These are phyloP conservation scores for Bos javanicus DNA, from an alignment of 2,113 vertebrate genomes.

Conservation along the genomic window DNA sequence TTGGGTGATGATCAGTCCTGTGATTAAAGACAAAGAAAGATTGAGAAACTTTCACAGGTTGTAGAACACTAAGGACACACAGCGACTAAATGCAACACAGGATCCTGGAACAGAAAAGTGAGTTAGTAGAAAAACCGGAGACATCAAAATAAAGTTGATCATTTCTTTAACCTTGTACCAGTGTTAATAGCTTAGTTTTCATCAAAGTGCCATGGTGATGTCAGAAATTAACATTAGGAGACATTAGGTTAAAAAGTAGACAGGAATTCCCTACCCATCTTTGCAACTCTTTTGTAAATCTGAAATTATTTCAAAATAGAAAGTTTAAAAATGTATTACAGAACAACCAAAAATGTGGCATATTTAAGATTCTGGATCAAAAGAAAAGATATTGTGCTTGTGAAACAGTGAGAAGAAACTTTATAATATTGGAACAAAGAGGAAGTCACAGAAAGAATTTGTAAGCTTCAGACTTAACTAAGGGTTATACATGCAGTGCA, in stretches of 20 bases:
- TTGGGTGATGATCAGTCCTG: not conserved
- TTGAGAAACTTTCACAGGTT: not conserved
- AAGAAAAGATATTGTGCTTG: too few species aligned
- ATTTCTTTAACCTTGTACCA: not conserved
- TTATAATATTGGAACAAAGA: not conserved
- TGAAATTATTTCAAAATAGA: not conserved
- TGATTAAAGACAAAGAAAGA: not conserved
- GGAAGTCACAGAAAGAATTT: not conserved
- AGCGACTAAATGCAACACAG: not conserved
- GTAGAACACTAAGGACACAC: not conserved
- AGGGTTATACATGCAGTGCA: not conserved
- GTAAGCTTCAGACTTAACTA: not conserved
- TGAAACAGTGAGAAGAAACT: not conserved
- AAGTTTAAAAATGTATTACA: not conserved
- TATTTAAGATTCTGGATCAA: not conserved
- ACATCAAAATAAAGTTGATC: not conserved
- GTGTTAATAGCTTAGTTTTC: not conserved
- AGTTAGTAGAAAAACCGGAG: not conserved
- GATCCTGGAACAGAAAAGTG: not conserved
- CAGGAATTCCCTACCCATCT: not conserved
- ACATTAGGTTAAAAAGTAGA: not conserved
- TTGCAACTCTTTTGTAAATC: not conserved
- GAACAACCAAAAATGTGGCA: not conserved
- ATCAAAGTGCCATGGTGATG: not conserved
- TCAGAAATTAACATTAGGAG: not conserved